Conservation (phyloP, 1,140 invertebrate genomes). For the Drosophila nasuta region DNA sequence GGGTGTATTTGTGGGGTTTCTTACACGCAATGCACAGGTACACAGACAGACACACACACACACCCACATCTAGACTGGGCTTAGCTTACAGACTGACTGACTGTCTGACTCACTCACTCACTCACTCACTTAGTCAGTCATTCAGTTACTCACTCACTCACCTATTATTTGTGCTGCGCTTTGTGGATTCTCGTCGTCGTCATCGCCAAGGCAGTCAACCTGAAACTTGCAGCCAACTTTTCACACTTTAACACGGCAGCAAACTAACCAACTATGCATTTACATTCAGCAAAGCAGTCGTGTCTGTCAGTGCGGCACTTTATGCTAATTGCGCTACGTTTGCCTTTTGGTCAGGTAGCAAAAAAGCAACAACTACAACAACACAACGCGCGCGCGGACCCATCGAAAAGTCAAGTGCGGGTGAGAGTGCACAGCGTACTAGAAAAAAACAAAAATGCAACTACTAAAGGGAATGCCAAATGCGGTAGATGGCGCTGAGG, state of each 20-base stretch:
- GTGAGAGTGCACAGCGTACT: conserved; percentile 1
- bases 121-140: conserved; percentile 15
- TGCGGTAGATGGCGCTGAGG: not conserved
- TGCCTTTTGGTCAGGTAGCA: conserved; percentile 71
- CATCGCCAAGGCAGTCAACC: conserved; percentile 60
- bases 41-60: not conserved
- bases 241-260: conserved; percentile 65
- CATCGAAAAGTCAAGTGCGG: conserved; percentile 63
- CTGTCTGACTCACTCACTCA: conserved; percentile 18
- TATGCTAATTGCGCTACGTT: conserved; percentile 79
- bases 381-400: conserved; percentile 16
- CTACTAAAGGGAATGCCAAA: not conserved
- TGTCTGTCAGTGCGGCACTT: conserved; percentile 60
- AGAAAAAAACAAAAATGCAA: not conserved
- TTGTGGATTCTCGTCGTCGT: conserved; percentile 8
- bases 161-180: conserved; percentile 25
- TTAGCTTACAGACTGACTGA: conserved; percentile 26
- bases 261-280: conserved; percentile 35
- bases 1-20: conserved; percentile 13
- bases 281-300: conserved; percentile 24
- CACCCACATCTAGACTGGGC: conserved; percentile 9
- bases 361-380: not conserved
- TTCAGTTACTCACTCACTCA: conserved; percentile 17
- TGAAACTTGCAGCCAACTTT: conserved; percentile 69
- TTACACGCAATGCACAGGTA: conserved; percentile 42